Evolutionary conservation across 2,113 vertebrate species (phyloP).

Genomic region (Holacanthus passer): DNA sequence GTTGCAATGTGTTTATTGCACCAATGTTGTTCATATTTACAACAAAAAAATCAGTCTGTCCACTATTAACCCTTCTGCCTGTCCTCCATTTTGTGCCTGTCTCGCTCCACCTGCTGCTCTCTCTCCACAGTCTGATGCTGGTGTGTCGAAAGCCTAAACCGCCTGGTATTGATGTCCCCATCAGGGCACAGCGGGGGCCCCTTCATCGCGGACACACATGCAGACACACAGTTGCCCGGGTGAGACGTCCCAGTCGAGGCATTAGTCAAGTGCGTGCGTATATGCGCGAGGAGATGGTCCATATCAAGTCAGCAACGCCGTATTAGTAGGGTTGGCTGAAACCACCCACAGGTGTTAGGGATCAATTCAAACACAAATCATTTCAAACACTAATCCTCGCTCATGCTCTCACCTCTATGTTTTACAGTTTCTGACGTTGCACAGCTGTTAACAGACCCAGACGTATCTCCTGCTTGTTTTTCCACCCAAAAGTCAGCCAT

Average conservation of each 20-base stretch:
- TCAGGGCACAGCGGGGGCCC: constrained; percentile 79
- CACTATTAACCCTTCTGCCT: constrained; percentile 12
- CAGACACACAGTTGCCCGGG: constrained; percentile 61
- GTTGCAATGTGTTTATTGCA: too few relatives aligned
- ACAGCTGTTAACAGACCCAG: constrained; percentile 51
- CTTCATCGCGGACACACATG: constrained; percentile 73
- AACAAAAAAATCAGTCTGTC: constrained; percentile 26
- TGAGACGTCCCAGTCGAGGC: constrained; percentile 73
- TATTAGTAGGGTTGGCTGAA: constrained; percentile 34
- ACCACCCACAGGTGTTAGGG: constrained; percentile 67
- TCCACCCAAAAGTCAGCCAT: constrained; percentile 11
- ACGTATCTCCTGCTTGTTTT: constrained; percentile 14
- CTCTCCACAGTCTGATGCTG: constrained; percentile 64
- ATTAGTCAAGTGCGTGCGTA: constrained; percentile 59
- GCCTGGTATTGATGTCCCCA: constrained; percentile 80
- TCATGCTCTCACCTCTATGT: constrained; percentile 48
- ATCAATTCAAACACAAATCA: constrained; percentile 77
- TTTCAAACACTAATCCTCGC: constrained; percentile 48
- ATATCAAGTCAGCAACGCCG: constrained; percentile 46
- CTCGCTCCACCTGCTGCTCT: constrained; percentile 76
- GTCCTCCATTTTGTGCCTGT: constrained; percentile 57
- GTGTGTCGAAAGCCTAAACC: constrained; percentile 80
- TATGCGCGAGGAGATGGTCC: constrained; percentile 41
- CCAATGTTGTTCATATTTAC: background rate
- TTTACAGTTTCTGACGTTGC: constrained; percentile 46